Percentiles rank a stretch among this genome's conserved stretches.
Evolutionary conservation across 2,797 vertebrate genomes (phyloP).

Genomic region (Enteromius argenteus): DNA sequence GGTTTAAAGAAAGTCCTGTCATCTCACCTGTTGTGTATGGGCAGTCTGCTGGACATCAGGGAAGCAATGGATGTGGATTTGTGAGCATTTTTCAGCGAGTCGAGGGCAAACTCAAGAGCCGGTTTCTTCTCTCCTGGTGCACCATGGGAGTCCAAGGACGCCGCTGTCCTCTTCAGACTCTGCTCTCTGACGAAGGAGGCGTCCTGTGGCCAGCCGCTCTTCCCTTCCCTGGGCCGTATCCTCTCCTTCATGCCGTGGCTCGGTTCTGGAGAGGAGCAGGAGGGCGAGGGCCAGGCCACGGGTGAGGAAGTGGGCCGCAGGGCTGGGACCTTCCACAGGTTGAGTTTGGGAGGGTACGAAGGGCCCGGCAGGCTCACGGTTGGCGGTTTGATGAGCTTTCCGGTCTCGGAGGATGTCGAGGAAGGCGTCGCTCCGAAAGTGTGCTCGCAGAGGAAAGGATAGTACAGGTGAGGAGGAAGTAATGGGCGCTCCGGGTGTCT

Average conservation of each 20-base stretch:
- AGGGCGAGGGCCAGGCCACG: conserved; percentile 72
- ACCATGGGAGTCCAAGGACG: conserved; percentile 57
- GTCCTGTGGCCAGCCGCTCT: conserved; percentile 66
- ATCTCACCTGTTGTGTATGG: conserved; percentile 73
- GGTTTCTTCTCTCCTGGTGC: conserved; percentile 79
- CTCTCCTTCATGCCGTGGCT: conserved; percentile 69
- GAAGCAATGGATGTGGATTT: conserved; percentile 65
- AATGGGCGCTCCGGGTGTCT: conserved; percentile 79
- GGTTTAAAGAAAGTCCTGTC: background rate
- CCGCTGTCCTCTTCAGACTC: conserved; percentile 72
- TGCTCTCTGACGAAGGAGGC: conserved; percentile 48
- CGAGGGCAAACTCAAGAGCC: conserved; percentile 69
- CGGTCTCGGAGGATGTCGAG: conserved; percentile 65
- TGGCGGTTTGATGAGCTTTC: conserved; percentile 73
- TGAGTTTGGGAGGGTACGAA: conserved; percentile 76
- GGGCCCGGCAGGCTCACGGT: conserved; percentile 45
- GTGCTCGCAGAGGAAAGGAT: conserved; percentile 92
- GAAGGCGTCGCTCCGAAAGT: conserved; percentile 70
- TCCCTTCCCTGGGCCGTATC: conserved; percentile 64
- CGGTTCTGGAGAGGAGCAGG: conserved; percentile 69
- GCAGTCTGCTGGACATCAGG: conserved; percentile 73
- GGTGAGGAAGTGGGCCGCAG: conserved; percentile 71
- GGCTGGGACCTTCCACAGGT: conserved; percentile 85
- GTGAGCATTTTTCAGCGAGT: conserved; percentile 76
- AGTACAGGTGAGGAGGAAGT: conserved; percentile 88